Evolutionary conservation across 2,888 invertebrate species (phyloP).

Genomic region (Ditula angustiorana): DNA sequence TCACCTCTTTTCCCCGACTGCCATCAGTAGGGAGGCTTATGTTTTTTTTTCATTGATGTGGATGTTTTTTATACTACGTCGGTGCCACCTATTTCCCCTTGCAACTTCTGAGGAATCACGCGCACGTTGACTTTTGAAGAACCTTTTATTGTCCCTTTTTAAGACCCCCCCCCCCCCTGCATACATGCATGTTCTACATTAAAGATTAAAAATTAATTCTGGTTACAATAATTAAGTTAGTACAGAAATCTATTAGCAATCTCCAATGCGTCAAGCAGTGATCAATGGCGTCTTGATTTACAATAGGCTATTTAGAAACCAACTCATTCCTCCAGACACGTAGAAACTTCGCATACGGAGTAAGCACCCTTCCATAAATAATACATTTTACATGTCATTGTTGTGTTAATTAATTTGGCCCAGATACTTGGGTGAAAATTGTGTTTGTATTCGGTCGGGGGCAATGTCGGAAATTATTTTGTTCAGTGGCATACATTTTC

Average conservation of each 20-base stretch:
- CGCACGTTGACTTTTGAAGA: too few species aligned
- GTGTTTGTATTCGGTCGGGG: slow-evolving; percentile 55
- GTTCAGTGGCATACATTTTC: slow-evolving; percentile 52
- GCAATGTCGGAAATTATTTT: slow-evolving; percentile 43
- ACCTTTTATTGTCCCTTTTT: too few species aligned
- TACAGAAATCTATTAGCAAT: not conserved
- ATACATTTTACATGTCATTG: slow-evolving; percentile 72
- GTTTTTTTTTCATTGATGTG: too few species aligned
- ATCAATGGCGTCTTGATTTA: not conserved
- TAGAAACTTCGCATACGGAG: slow-evolving; percentile 45
- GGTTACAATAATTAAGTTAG: too few species aligned
- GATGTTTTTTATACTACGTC: too few species aligned
- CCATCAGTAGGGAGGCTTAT: too few species aligned
- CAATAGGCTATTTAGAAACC: slow-evolving; percentile 9
- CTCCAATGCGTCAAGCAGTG: not conserved
- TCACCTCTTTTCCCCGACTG: too few species aligned
- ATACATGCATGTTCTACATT: too few species aligned
- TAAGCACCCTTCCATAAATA: slow-evolving; percentile 66
- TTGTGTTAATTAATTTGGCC: slow-evolving; percentile 78
- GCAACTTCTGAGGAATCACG: too few species aligned
- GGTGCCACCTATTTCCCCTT: too few species aligned
- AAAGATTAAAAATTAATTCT: too few species aligned
- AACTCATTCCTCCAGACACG: slow-evolving; percentile 31
- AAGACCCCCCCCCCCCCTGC: too few species aligned
- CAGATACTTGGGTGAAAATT: slow-evolving; percentile 65